Base-by-base conservation (phyloP, 2,888 invertebrate genomes). In the Megastigmus dorsalis region DNA sequence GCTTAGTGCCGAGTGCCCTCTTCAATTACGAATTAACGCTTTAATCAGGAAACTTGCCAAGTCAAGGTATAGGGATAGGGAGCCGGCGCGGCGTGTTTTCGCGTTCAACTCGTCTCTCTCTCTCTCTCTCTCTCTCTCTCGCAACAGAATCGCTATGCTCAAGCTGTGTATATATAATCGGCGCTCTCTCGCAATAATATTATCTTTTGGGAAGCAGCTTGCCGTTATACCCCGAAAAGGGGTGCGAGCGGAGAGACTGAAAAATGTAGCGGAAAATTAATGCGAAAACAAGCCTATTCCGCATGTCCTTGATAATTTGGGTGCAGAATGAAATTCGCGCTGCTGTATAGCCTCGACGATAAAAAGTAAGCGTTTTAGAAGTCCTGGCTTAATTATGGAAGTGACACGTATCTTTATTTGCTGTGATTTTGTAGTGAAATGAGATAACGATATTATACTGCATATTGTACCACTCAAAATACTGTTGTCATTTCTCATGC, bases 1-100 rank as follows among this genome's bases (percentile, higher is more conserved):
- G 63, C 60, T 75, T 59, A 72, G 75, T 74, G 57, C 59, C 67
- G 76, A 69, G 69, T 75, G 57, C 73, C 65, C 80, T 79, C 79
- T 84, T 84, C 84, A 84, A 84, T 85, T 83, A 82, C 77, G 82
- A 85, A 84, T 84, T 84, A 85, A 83, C 80, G 84, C 80, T 84
- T 85, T 85, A 84, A 85, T 84, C 84, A 84, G 81, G 82, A 83
- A 84, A 84, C 83, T 84, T 84, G 82, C 77, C 80, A 80, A 80
- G 66, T 78, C 76, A 75, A 78, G 79, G 77, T 75, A 48, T 48
- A 26, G 7, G 23, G 18, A 43, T 18, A 48, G 15, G 23, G 26
- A 2, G 13, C 2, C 10, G 10, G 23, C 0, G 26, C 48, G 10
- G 13, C 18, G 23, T 9, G 18, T 23, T 3, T 41, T 48, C 54